Evolutionary conservation across 2,888 invertebrate species (phyloP).

Genomic region (Craniophora ligustri): DNA sequence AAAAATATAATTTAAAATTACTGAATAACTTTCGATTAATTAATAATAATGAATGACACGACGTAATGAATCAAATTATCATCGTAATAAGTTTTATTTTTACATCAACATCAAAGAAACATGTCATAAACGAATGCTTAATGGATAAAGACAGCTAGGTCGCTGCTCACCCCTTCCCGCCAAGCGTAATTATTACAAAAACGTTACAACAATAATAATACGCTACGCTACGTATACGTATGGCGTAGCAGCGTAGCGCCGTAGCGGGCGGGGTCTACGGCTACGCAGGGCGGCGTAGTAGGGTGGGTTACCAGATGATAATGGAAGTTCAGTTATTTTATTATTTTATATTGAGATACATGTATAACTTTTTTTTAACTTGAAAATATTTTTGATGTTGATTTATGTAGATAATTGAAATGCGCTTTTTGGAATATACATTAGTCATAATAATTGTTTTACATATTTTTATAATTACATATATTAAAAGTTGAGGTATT

Average conservation of each 20-base stretch:
- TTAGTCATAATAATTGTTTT: too few species aligned
- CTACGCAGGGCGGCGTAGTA: slow-evolving; percentile 73
- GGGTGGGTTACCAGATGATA: slow-evolving; percentile 64
- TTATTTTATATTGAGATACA: background rate
- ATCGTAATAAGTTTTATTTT: too few species aligned
- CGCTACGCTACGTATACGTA: slow-evolving; percentile 35
- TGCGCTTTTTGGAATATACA: too few species aligned
- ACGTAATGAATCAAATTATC: too few species aligned
- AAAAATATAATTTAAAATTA: too few species aligned
- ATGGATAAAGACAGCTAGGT: slow-evolving; percentile 27
- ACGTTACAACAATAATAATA: slow-evolving; percentile 28
- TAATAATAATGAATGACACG: too few species aligned
- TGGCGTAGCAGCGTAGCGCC: slow-evolving; percentile 44
- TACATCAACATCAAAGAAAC: background rate
- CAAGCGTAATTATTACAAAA: slow-evolving; percentile 39
- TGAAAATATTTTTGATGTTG: too few species aligned
- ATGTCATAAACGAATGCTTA: slow-evolving; percentile 1
- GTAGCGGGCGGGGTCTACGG: slow-evolving; percentile 79
- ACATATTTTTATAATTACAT: too few species aligned
- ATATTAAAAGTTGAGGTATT: too few species aligned
- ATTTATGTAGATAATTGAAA: too few species aligned
- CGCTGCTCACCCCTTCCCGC: slow-evolving; percentile 45
- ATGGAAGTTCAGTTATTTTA: slow-evolving; percentile 15
- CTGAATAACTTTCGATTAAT: too few species aligned
- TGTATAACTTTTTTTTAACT: too few species aligned